Conservation (phyloP, 2,113 vertebrate species). For the Pandion haliaetus region DNA sequence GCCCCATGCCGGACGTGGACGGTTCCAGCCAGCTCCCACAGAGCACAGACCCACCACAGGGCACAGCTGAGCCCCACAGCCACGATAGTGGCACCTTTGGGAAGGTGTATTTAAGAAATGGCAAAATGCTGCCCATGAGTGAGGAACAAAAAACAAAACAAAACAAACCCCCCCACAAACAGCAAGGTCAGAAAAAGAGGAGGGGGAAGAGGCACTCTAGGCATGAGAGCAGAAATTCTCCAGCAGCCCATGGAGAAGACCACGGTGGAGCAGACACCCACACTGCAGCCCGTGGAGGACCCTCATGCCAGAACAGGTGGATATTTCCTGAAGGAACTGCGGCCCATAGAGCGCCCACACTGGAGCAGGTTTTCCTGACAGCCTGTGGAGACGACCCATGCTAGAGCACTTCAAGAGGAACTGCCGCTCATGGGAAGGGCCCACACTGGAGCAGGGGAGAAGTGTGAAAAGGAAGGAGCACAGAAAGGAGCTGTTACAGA, state of each 20-base stretch:
- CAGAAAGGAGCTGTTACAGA: not conserved
- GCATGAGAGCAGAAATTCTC: not conserved
- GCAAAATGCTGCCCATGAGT: not conserved
- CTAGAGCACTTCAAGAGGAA: not conserved
- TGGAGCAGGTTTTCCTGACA: not conserved
- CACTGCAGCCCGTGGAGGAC: not conserved
- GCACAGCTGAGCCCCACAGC: too few relatives aligned
- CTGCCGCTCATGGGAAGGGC: not conserved
- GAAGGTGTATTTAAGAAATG: not conserved
- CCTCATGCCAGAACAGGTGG: not conserved
- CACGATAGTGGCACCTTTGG: rapidly evolving
- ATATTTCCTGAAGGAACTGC: not conserved
- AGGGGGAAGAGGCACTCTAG: not conserved
- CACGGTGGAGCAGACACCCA: not conserved
- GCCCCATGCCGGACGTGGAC: rapidly evolving
- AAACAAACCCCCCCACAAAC: not conserved
- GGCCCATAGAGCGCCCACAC: not conserved
- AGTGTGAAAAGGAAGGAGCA: rapidly evolving
- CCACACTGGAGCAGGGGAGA: not conserved
- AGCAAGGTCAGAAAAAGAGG: not conserved
- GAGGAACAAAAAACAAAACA: not conserved
- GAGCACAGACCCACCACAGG: rapidly evolving
- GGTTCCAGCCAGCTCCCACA: not conserved
- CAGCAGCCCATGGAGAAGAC: not conserved
- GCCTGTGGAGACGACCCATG: not conserved